Evolutionary conservation across 2,113 vertebrate genomes (phyloP).

Genomic region (Salvelinus alpinus): DNA sequence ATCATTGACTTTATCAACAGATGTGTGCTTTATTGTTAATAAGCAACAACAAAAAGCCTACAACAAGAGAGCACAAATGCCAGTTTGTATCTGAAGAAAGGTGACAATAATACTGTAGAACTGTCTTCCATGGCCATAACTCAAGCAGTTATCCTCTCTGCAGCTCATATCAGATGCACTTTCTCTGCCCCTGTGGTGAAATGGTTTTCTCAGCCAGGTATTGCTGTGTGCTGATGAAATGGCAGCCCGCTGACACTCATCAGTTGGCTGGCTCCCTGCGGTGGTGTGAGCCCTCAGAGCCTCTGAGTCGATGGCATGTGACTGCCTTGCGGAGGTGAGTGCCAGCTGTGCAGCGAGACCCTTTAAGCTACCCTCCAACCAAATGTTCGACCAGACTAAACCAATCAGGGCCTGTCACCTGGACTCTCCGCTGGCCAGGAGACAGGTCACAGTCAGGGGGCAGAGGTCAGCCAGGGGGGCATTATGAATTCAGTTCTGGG

Average conservation of each 20-base stretch:
- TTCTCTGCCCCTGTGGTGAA: conserved; percentile 4
- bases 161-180: neutral
- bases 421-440: conserved; percentile 20
- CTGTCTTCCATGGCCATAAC: neutral
- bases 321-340: conserved; percentile 18
- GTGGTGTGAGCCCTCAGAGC: conserved; percentile 3
- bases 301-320: conserved; percentile 23
- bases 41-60: too few species aligned
- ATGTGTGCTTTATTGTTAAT: too few species aligned
- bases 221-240: neutral
- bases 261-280: neutral
- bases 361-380: conserved; percentile 26
- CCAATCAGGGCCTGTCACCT: conserved; percentile 49
- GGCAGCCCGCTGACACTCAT: neutral
- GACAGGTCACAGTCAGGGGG: conserved; percentile 5
- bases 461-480: conserved; percentile 43
- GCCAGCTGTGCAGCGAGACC: conserved; percentile 1
- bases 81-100: too few species aligned
- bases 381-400: conserved; percentile 52
- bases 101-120: neutral
- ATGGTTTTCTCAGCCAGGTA: conserved; percentile 13
- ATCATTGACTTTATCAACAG: too few species aligned
- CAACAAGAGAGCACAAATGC: neutral
- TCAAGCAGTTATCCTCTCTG: neutral
- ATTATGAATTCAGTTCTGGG: conserved; percentile 39